These are phyloP conservation scores for Diplogasteroides magnus DNA, from an alignment of 1,140 invertebrate species.

Conservation along the genomic window DNA sequence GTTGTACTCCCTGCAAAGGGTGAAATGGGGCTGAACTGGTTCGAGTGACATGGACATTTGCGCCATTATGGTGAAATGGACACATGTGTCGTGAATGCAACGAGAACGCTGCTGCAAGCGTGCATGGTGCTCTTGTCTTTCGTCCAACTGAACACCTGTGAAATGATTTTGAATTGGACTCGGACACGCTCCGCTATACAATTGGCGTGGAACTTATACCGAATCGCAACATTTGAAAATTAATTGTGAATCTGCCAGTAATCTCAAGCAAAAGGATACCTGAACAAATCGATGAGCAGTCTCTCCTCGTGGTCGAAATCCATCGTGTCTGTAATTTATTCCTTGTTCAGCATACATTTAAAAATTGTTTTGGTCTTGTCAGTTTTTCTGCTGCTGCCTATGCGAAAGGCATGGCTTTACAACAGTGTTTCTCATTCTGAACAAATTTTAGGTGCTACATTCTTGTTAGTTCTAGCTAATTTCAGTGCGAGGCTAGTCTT, in stretches of 20 bases:
- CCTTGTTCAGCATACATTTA: too few species aligned
- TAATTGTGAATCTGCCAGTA: not conserved
- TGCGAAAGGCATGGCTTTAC: not conserved
- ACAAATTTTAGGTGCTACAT: too few species aligned
- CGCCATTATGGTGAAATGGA: too few species aligned
- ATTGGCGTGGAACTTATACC: not conserved
- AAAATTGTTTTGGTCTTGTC: not conserved
- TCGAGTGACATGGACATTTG: too few species aligned
- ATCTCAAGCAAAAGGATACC: conserved; percentile 1
- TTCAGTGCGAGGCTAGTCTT: not conserved
- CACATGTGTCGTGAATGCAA: too few species aligned
- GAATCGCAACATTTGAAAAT: not conserved
- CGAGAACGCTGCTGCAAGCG: too few species aligned
- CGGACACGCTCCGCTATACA: not conserved
- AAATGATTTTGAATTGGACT: too few species aligned
- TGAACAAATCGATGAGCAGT: conserved; percentile 87
- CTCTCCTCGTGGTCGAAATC: conserved; percentile 68
- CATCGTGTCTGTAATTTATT: not conserved
- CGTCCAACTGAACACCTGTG: too few species aligned
- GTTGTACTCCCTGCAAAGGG: conserved; percentile 79
- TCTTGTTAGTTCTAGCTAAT: not conserved
- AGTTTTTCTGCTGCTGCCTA: not conserved
- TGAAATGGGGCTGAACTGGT: too few species aligned
- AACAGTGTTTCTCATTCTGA: not conserved
- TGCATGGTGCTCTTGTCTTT: conserved; percentile 59